Evolutionary conservation across 2,888 invertebrate species (phyloP).

Genomic region (Dysmachus trigonus): DNA sequence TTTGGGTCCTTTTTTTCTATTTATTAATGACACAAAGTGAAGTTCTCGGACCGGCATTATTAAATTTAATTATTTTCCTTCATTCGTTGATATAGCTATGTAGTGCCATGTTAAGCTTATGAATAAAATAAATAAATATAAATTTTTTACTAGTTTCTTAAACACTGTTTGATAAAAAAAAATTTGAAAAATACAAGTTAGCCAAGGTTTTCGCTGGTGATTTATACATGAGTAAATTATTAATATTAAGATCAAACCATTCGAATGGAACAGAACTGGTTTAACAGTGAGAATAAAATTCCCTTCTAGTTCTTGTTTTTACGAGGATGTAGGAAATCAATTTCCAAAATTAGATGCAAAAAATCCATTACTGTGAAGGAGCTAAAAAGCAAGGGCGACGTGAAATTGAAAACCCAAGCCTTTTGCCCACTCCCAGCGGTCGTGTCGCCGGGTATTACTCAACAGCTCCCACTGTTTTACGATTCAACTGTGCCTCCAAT

Average conservation of each 20-base stretch:
- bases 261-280: not conserved
- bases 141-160: too few species aligned
- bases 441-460: not conserved
- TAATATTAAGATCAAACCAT: not conserved
- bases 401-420: not conserved
- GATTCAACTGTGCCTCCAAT: slow-evolving; percentile 3
- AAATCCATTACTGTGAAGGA: not conserved
- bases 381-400: not conserved
- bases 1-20: too few species aligned
- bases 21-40: too few species aligned
- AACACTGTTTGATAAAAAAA: too few species aligned
- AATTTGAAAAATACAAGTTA: too few species aligned
- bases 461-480: not conserved
- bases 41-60: too few species aligned
- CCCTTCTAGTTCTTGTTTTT: not conserved
- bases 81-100: too few species aligned
- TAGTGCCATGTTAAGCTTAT: too few species aligned
- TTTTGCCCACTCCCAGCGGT: not conserved
- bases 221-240: not conserved
- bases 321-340: not conserved
- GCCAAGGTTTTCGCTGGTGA: too few species aligned
- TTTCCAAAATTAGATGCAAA: slow-evolving; percentile 19
- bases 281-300: not conserved
- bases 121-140: too few species aligned
- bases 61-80: too few species aligned